Base-by-base conservation (phyloP, 2,888 invertebrate genomes). In the Pogonocherus hispidulus region DNA sequence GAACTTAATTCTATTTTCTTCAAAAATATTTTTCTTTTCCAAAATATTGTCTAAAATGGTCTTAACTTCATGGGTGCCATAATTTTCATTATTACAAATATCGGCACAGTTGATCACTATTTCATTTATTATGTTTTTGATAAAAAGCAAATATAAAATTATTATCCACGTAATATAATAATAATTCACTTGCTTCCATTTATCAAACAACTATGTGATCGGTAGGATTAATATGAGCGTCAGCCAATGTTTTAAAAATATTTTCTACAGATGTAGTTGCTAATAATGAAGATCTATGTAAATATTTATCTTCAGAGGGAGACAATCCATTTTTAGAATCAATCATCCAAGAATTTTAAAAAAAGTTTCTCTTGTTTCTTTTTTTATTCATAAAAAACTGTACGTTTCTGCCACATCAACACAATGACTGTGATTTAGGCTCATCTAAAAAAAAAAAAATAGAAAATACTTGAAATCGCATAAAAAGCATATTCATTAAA, bases 251-350 rank as follows among this genome's bases (percentile, higher is more conserved):
- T 63, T 55, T 19, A 67, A 19, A 63, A 49, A 67, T 63, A 32
- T 55, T 18, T 32, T 67, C 63, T 55, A 63, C 55, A 63, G 63
- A 63, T 55, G 67, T 63, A 67, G 55, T 41, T 67, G 70, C 70
- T 23, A 70, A 57, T 67, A 67, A 52, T 20, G 44, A 67, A 56
- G 70, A 63, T 64, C 60, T 67, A 47, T 63, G 54, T 20, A 22
- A 67, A 56, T 67, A 63, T 67, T 55, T 67, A 47, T 64, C 63
- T 56, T 66, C 63, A 63, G 62, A 62, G 16, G 63, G 52, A 27
- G 56, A 54, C 47, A 63, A 55, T 63, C 67, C 54, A 37, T 37
- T 9, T 37, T 37, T 3, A 37, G 8, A 9, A 11, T 37, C n/a
- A n/a, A n/a, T n/a, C n/a, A n/a, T n/a, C n/a, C n/a, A n/a, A n/a